Base-by-base conservation (phyloP, 1,140 invertebrate genomes). In the Drosophila tani region DNA sequence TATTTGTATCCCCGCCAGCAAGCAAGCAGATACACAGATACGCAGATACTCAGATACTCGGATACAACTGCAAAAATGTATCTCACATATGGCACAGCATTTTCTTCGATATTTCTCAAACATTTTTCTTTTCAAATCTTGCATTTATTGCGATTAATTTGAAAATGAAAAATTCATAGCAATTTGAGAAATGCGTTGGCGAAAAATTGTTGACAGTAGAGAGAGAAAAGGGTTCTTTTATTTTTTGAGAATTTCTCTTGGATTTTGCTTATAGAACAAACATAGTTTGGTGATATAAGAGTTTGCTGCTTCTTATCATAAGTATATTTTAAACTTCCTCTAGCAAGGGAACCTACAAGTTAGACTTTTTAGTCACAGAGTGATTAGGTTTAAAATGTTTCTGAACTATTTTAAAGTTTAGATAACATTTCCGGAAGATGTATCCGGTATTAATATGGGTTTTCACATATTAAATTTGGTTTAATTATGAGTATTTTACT, bases 1-100 rank as follows among this genome's bases (percentile, higher is more conserved):
- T 85, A 85, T 85, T 85, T 85, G 82, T 85, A 85, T 81, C 82
- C 80, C 73, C 53, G 53, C 35, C 53, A 56, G 57, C 79, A 65
- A 75, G 66, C 67, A 65, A 15, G 19, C 51, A 78, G 45, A 53
- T 32, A 66, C 27, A 45, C 15, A 19, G n/a, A 12, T 21, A 56
- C 14, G 64, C 35, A 63, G 64, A 81, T 70, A 49, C 53, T 60
- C 59, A 47, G 29, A 51, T 35, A 62, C 24, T 38, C 12, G 14
- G 21, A 15, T 38, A 57, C 17, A 78, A 21, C 59, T 60, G 78
- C 70, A 50, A 40, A 69, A 49, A 78, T 78, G 50, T 75, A 78
- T 75, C 43, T 78, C 56, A 40, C 74, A 77, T 24, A 77, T 79
- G 75, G 63, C 66, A 62, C 62, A 79, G 63, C 35, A 67, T 53